Evolutionary conservation across 2,888 invertebrate species (phyloP), one percentile per base, ranked within the genome.

Genomic region (Pristionchus fissidentatus): DNA sequence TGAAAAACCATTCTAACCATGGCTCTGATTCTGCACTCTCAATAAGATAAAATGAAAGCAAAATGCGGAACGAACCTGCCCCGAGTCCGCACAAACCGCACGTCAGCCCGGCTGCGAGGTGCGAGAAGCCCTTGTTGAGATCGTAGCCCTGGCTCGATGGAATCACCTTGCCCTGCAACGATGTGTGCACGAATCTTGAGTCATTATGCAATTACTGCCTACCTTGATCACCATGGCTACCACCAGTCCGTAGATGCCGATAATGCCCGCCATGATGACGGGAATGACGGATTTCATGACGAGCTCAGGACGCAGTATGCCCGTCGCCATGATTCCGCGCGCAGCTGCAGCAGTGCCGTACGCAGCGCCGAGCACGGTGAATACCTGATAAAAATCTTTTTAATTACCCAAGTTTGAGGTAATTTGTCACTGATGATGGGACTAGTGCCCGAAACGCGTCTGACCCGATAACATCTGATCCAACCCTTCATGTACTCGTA

Each of bases 241-340:
- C 90, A 99, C 99, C 93, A 99, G 95, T 92, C 99, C 99, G 94
- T 99, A 99, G 94, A 99, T 99, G 94, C 98, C 99, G 84, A 90
- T 90, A 66, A 79, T 80, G 86, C 88, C 91, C 78, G 91, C 91
- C 91, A 92, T 92, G 86, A 92, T 91, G 91, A 99, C 98, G 91
- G 99, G 99, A 94, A 99, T 98, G 95, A 99, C 97, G 93, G 97
- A 98, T 94, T 98, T 98, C 98, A 99, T 99, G 94, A 99, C 98
- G 93, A 99, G 95, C 94, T 99, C 99, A 88, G 99, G 99, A 94
- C 98, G 95, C 98, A 99, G 98, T 93, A 99, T 98, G 92, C 98
- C 97, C 98, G 99, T 99, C 93, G 98, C 98, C 92, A 98, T 97
- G 93, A 99, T 99, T 94, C 99, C 99, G 5, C n/a, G 15, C 90